Evolutionary conservation across 2,888 invertebrate genomes (phyloP).

Genomic region (Ochlodes sylvanus): DNA sequence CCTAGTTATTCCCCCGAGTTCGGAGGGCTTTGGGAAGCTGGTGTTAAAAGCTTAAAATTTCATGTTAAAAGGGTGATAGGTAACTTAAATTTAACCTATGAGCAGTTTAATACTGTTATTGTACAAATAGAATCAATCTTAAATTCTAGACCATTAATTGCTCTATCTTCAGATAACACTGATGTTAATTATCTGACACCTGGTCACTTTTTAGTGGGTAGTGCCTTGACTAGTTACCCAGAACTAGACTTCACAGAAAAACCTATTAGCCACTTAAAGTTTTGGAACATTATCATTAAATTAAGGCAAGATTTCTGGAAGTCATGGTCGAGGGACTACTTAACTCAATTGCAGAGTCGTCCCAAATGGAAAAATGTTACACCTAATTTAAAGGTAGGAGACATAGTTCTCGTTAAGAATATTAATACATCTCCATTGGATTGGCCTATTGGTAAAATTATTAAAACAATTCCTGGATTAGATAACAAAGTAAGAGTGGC

Average conservation of each 20-base stretch:
- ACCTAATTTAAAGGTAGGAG: neutral
- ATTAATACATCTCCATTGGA: conserved; percentile 4
- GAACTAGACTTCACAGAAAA: neutral
- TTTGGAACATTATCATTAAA: neutral
- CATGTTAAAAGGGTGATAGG: conserved; percentile 34
- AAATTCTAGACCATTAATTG: conserved; percentile 37
- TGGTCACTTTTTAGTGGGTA: conserved; percentile 38
- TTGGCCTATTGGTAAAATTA: neutral
- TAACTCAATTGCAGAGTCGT: neutral
- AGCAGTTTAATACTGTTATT: conserved; percentile 36
- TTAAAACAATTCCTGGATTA: neutral
- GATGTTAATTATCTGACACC: conserved; percentile 35
- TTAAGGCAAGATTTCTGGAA: neutral
- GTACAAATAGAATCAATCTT: conserved; percentile 37
- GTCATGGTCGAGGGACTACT: neutral
- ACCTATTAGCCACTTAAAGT: neutral
- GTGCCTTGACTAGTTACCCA: conserved; percentile 5
- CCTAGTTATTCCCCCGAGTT: conserved; percentile 15
- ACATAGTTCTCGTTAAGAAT: neutral
- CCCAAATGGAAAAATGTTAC: neutral
- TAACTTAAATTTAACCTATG: conserved; percentile 37
- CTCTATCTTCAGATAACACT: conserved; percentile 25
- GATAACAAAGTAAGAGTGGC: neutral
- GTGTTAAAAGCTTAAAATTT: conserved; percentile 26
- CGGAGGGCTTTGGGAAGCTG: too few relatives aligned